A percentile compares a stretch with the other conserved stretches of the same genome.
Evolutionary conservation across 2,888 invertebrate species (phyloP).

Genomic region (Drosophila tanythrix): DNA sequence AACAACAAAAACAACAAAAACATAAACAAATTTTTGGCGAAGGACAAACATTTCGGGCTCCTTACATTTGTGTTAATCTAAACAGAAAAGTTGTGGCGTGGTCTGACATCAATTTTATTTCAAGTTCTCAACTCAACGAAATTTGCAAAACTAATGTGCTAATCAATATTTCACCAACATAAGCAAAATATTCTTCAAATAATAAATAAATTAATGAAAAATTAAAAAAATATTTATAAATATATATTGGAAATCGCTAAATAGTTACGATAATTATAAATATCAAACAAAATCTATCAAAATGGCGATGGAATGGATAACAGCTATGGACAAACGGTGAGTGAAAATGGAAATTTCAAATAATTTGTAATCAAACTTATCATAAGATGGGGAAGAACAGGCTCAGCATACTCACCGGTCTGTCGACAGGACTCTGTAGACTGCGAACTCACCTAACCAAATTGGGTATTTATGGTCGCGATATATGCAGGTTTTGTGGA

Average conservation of each 20-base stretch:
- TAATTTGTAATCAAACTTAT: neutral
- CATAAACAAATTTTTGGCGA: constrained; percentile 23
- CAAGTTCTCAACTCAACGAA: constrained; percentile 7
- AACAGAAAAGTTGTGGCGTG: constrained; percentile 46
- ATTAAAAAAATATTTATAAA: neutral
- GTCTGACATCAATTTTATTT: constrained; percentile 21
- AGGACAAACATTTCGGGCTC: constrained; percentile 40
- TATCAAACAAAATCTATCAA: constrained; percentile 34
- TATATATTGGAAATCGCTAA: neutral
- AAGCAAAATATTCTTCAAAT: neutral
- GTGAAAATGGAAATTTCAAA: constrained; percentile 26
- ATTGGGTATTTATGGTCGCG: too few species aligned
- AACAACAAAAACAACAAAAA: constrained; percentile 35
- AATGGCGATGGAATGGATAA: constrained; percentile 87
- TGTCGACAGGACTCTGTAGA: too few species aligned
- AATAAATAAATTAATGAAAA: neutral
- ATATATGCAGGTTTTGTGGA: too few species aligned
- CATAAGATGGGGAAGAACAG: too few species aligned
- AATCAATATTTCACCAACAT: constrained; percentile 2
- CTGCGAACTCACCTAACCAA: too few species aligned
- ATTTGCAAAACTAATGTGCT: neutral
- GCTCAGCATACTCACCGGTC: too few species aligned
- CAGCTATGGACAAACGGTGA: constrained; percentile 87
- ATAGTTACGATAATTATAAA: constrained; percentile 6
- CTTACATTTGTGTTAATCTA: constrained; percentile 38